Evolutionary conservation across 1,140 invertebrate species (phyloP), one percentile per base, ranked within the genome.

Genomic region (Nixonia krombeini): DNA sequence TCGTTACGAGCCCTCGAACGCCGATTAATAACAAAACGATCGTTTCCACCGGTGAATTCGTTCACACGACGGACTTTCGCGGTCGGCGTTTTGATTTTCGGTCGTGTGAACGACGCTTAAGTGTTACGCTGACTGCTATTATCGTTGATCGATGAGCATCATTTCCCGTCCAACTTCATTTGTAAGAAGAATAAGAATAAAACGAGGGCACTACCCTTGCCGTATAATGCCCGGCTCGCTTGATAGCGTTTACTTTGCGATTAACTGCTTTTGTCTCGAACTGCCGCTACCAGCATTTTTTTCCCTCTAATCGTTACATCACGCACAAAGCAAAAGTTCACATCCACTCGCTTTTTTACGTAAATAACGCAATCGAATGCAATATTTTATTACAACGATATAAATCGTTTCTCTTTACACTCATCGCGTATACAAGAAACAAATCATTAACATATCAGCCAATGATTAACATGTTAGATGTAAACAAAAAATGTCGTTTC

Each of bases 101-200:
- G 56, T 71, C 57, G 62, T 70, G 68, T 51, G 68, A 71, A 71
- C 50, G 55, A 47, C 64, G 49, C 52, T 63, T 63, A 58, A 71
- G 63, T 66, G 65, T 59, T 50, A 59, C 17, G 66, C 46, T 61
- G 63, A 73, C 64, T 45, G 51, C 70, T 59, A 73, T 69, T 70
- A 64, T 47, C 37, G 55, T 46, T 73, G 71, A 73, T 73, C 67
- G 67, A 73, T 67, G 71, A 73, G 45, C 63, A 64, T 69, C 66
- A 69, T 68, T 66, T 71, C 69, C 63, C 63, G 69, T 67, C 51
- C 56, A 71, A 63, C 69, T 71, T 67, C 63, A 67, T 72, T 72
- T 59, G 35, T 37, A 61, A 35, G 42, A 41, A 64, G 58, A 67
- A 67, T 64, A 64, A 67, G 41, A 66, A 64, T 56, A 46, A 59